Evolutionary conservation across 2,113 vertebrate genomes (phyloP), one percentile per base, ranked within the genome.

Genomic region (Oryzias melastigma): DNA sequence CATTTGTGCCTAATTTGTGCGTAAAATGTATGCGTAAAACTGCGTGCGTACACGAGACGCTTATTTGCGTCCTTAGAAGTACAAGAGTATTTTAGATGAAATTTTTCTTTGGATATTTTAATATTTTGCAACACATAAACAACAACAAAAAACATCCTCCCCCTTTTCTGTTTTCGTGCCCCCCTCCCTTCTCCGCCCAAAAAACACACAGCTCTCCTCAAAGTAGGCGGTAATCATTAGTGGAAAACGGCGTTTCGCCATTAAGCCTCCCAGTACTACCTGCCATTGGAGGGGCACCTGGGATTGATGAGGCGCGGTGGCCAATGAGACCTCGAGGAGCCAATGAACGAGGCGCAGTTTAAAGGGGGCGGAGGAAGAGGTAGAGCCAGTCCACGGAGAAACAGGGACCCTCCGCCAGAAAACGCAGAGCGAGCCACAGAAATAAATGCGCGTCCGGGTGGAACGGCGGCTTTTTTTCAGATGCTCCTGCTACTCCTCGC

Each of bases 301-400:
- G 92, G 93, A 93, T 93, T 95, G 94, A 92, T 87, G 88, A 92
- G 88, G 83, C 78, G 43, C 66, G 1, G 53, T 77, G 90, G 82
- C 95, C 95, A 97, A 95, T 96, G 76, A 90, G 90, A 74, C 47
- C 22, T 86, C 85, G 77, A 75, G 78, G 71, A 90, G 67, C 44
- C 88, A 87, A 81, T 77, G 90, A 80, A 89, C 90, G 83, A 78
- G 92, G 90, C 90, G 90, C 92, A 93, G 93, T 93, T 35, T 92
- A 92, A 92, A 94, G 93, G 93, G 91, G 93, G 93, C 83, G 92
- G 90, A 90, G 92, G 90, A 91, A 87, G 92, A 91, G 90, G 91
- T 80, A 91, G 91, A 84, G 93, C 82, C 93, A 93, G 93, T 92
- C 90, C 91, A 90, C 83, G 87, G 73, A 89, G 91, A 89, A 91